Evolutionary conservation across 2,888 invertebrate species (phyloP).

Genomic region (Phoronis australis): DNA sequence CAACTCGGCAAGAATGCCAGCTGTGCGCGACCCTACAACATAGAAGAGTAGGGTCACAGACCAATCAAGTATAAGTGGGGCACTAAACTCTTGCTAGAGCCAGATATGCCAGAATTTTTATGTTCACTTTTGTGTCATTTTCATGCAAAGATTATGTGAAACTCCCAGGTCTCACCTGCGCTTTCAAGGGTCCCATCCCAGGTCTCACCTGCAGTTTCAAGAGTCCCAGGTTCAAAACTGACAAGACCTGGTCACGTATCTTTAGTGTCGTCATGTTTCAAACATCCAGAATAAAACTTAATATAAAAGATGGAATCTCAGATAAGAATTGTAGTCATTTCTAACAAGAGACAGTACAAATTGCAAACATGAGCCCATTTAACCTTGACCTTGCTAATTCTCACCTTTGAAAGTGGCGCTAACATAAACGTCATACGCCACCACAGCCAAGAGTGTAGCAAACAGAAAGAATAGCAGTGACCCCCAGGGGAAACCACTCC

Average conservation of each 20-base stretch:
- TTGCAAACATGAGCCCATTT: neutral
- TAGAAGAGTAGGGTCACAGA: too few relatives aligned
- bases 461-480: constrained; percentile 33
- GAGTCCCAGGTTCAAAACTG: constrained; percentile 40
- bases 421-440: constrained; percentile 41
- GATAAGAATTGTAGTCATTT: neutral
- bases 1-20: too few relatives aligned
- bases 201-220: constrained; percentile 25
- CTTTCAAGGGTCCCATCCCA: too few relatives aligned
- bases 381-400: constrained; percentile 1
- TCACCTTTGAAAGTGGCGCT: constrained; percentile 40
- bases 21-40: too few relatives aligned
- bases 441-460: constrained; percentile 25
- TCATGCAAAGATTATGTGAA: too few relatives aligned
- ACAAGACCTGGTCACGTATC: constrained; percentile 37
- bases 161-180: too few relatives aligned
- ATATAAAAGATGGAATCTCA: constrained; percentile 21
- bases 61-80: too few relatives aligned
- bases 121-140: too few relatives aligned
- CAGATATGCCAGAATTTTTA: too few relatives aligned
- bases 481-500: constrained; percentile 41
- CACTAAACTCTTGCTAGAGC: too few relatives aligned
- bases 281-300: too few relatives aligned
- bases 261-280: too few relatives aligned
- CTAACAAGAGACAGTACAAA: neutral